A percentile compares a stretch with the other conserved stretches of the same genome.
These are phyloP conservation scores for Acanthiza pusilla DNA, from an alignment of 2,797 vertebrate species.

Conservation along the genomic window DNA sequence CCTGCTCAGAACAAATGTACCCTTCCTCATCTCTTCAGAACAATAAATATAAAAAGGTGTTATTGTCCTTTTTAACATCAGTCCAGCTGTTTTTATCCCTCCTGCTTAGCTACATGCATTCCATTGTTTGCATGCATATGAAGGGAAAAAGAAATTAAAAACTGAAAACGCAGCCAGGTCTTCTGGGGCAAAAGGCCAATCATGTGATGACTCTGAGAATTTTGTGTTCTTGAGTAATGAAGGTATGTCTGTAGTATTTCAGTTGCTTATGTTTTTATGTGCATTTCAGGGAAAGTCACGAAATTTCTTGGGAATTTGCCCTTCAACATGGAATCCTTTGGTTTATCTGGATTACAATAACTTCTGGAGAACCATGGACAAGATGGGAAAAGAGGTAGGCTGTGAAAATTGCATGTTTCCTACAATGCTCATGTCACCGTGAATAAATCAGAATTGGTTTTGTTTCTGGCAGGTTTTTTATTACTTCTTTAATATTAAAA, in stretches of 20 bases:
- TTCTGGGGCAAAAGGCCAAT: not conserved
- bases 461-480: not conserved
- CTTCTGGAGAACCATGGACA: slow-evolving; percentile 80
- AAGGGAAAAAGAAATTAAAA: fast-evolving
- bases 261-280: not conserved
- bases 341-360: slow-evolving; percentile 81
- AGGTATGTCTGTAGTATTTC: not conserved
- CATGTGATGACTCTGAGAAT: not conserved
- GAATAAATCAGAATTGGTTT: not conserved
- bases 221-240: not conserved
- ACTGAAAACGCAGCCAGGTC: not conserved
- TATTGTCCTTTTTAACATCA: not conserved
- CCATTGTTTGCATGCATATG: not conserved
- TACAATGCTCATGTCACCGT: fast-evolving
- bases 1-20: not conserved
- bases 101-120: not conserved
- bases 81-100: not conserved
- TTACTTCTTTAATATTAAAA: not conserved
- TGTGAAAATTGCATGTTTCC: not conserved
- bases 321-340: slow-evolving; percentile 80
- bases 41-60: not conserved
- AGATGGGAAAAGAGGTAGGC: slow-evolving; percentile 79
- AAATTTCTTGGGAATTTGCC: slow-evolving; percentile 62
- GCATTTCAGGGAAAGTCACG: slow-evolving; percentile 73
- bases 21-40: not conserved